phyloP scores from a whole-genome alignment of 1,140 invertebrate genomes.

The Pissodes strobi region DNA sequence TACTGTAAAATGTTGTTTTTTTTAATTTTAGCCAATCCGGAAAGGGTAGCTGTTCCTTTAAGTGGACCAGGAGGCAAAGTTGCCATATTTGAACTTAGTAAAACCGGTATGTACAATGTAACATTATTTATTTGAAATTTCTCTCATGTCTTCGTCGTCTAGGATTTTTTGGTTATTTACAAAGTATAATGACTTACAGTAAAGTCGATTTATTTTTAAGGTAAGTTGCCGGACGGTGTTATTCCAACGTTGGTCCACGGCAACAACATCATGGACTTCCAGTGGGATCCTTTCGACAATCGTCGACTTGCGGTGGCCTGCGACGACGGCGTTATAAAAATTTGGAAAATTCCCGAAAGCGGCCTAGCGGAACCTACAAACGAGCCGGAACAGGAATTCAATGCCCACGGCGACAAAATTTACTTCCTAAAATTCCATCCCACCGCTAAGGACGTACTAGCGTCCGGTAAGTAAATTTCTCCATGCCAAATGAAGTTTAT shows the following conservation, averaged over 20 bases:
- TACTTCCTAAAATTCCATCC: slow-evolving; percentile 92
- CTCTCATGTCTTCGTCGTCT: too few species aligned
- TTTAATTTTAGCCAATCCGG: slow-evolving; percentile 85
- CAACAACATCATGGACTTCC: slow-evolving; percentile 87
- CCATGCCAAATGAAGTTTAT: neutral
- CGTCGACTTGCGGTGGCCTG: slow-evolving; percentile 81
- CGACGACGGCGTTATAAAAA: slow-evolving; percentile 85
- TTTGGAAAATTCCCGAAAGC: slow-evolving; percentile 71
- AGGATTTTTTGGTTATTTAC: too few species aligned
- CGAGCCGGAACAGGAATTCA: slow-evolving; percentile 63
- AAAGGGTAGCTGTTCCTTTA: slow-evolving; percentile 83
- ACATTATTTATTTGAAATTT: too few species aligned
- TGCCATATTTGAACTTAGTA: slow-evolving; percentile 82
- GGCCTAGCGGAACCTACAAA: slow-evolving; percentile 68
- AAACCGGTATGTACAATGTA: slow-evolving; percentile 65
- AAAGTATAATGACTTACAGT: too few species aligned
- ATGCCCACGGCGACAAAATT: slow-evolving; percentile 86
- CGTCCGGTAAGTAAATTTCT: slow-evolving; percentile 68
- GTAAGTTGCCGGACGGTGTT: slow-evolving; percentile 78
- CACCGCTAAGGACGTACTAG: slow-evolving; percentile 80
- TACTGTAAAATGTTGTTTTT: too few species aligned
- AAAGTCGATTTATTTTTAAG: too few species aligned
- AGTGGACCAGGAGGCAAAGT: slow-evolving; percentile 88
- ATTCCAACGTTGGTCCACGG: slow-evolving; percentile 86
- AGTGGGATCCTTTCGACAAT: slow-evolving; percentile 90